Evolutionary conservation across 2,797 vertebrate species (phyloP).

Genomic region (Lithobates pipiens): DNA sequence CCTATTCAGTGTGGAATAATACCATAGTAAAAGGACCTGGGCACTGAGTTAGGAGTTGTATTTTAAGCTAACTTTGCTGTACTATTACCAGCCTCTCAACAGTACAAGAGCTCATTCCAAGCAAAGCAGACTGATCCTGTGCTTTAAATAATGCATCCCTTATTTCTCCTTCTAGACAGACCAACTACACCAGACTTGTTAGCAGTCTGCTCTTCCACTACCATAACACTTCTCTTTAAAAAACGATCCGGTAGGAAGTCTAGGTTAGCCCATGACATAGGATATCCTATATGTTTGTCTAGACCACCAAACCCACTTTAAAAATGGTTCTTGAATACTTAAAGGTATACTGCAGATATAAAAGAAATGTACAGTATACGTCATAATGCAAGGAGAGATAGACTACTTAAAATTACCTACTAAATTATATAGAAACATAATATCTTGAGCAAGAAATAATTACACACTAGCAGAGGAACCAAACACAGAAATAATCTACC

Average conservation of each 20-base stretch:
- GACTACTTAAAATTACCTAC: too few relatives aligned
- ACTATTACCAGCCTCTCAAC: not conserved
- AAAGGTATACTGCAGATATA: too few relatives aligned
- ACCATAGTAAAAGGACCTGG: not conserved
- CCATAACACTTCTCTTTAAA: constrained; percentile 30
- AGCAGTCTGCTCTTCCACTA: constrained; percentile 14
- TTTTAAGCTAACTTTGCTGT: not conserved
- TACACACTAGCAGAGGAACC: too few relatives aligned
- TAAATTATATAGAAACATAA: too few relatives aligned
- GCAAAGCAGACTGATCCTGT: constrained; percentile 17
- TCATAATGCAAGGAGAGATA: too few relatives aligned
- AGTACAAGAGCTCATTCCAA: constrained; percentile 19
- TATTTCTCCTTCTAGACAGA: constrained; percentile 41
- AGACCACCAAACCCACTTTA: not conserved
- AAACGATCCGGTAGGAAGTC: not conserved
- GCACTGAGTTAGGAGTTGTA: not conserved
- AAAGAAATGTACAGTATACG: too few relatives aligned
- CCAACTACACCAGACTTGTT: constrained; percentile 31
- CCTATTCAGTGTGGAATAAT: not conserved
- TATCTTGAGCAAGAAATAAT: too few relatives aligned
- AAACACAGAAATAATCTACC: too few relatives aligned
- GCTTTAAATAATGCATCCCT: constrained; percentile 31
- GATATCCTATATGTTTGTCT: constrained; percentile 17
- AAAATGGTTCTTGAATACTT: not conserved
- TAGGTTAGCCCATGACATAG: not conserved